phyloP scores from a whole-genome alignment of 2,888 invertebrate genomes.

The Punctoribates punctum region DNA sequence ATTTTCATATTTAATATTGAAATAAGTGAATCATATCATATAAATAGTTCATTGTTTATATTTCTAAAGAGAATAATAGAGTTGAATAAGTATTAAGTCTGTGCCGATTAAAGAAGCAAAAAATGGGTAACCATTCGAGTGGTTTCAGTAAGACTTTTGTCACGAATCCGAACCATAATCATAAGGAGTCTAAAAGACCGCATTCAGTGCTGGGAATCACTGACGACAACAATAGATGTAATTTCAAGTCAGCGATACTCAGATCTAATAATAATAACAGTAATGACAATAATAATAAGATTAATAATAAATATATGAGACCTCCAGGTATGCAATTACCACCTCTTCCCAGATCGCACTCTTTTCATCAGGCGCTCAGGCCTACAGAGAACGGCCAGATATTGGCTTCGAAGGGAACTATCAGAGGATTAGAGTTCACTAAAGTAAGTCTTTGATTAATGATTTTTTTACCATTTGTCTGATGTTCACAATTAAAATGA shows the following conservation, averaged over 20 bases:
- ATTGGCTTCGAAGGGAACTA: slow-evolving; percentile 41
- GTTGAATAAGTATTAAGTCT: slow-evolving; percentile 3
- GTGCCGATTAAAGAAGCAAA: neutral
- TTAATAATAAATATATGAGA: slow-evolving; percentile 12
- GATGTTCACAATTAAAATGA: neutral
- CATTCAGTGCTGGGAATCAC: slow-evolving; percentile 38
- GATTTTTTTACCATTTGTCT: neutral
- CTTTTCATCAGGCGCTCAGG: slow-evolving; percentile 43
- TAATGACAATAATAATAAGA: slow-evolving; percentile 6
- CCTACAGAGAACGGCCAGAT: slow-evolving; percentile 43
- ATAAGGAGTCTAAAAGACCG: slow-evolving; percentile 32
- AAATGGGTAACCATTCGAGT: slow-evolving; percentile 36
- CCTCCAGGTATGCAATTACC: slow-evolving; percentile 41
- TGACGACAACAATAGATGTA: slow-evolving; percentile 30
- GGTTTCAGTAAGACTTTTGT: slow-evolving; percentile 35
- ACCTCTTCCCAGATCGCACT: slow-evolving; percentile 43
- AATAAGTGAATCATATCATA: slow-evolving; percentile 15
- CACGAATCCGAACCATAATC: slow-evolving; percentile 10
- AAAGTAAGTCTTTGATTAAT: slow-evolving; percentile 34
- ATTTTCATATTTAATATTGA: slow-evolving; percentile 16
- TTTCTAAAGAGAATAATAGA: slow-evolving; percentile 1
- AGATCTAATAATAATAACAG: slow-evolving; percentile 8
- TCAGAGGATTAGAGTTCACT: slow-evolving; percentile 40
- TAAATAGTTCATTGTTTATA: slow-evolving; percentile 15
- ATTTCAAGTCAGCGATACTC: slow-evolving; percentile 30